Conservation (phyloP, 2,888 invertebrate genomes). For the Oxyteleia sp. region DNA sequence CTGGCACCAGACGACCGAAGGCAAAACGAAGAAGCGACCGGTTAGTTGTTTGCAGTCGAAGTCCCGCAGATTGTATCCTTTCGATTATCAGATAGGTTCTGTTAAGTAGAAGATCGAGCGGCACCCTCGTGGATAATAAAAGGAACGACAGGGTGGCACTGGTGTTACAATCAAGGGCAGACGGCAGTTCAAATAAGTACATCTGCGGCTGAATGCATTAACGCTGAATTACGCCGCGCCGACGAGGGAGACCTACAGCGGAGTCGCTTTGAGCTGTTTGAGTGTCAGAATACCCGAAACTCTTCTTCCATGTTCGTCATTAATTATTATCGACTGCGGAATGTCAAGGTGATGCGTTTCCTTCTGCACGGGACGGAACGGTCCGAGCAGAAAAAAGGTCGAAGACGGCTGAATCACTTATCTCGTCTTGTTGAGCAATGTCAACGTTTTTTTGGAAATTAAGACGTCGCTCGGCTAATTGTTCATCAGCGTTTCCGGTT, state of each 20-base stretch:
- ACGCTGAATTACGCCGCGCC: conserved; percentile 63
- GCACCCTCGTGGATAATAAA: conserved; percentile 64
- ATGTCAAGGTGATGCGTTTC: conserved; percentile 57
- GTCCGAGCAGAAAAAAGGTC: conserved; percentile 6
- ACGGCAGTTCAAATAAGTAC: conserved; percentile 70
- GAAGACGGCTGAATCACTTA: conserved; percentile 19
- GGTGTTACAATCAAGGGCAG: conserved; percentile 69
- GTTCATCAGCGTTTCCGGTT: conserved; percentile 8
- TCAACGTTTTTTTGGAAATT: conserved; percentile 40
- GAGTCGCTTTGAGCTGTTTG: conserved; percentile 50
- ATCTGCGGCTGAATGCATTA: conserved; percentile 74
- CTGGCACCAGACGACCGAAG: not conserved
- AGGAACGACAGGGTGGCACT: conserved; percentile 59
- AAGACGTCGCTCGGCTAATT: too few relatives aligned
- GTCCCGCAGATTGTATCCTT: conserved; percentile 56
- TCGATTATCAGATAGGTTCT: conserved; percentile 56
- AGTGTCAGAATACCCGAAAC: conserved; percentile 49
- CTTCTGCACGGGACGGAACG: conserved; percentile 4
- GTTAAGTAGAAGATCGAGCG: conserved; percentile 49
- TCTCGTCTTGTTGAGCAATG: conserved; percentile 7
- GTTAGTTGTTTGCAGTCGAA: conserved; percentile 47
- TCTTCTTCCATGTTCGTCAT: conserved; percentile 45
- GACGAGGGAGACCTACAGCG: conserved; percentile 67
- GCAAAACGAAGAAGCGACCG: conserved; percentile 20
- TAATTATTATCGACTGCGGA: conserved; percentile 55